A percentile compares a stretch with the other conserved stretches of the same genome.
Evolutionary conservation across 2,113 vertebrate species (phyloP).

Genomic region (Centropus bengalensis): DNA sequence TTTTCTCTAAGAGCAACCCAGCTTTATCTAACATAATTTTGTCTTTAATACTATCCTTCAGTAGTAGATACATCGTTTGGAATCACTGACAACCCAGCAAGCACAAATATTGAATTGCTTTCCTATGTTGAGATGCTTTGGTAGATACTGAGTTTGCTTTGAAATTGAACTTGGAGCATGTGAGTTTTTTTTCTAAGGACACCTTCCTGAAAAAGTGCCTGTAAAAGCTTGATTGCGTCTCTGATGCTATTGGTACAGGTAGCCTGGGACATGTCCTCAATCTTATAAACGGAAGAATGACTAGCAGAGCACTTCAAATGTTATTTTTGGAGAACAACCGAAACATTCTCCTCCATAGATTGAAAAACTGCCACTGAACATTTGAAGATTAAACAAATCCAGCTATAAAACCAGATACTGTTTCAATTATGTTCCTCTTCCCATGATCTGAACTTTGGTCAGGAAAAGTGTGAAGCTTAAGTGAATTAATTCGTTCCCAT

Average conservation of each 20-base stretch:
- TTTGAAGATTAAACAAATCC: neutral
- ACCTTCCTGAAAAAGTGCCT: neutral
- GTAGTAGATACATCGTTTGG: neutral
- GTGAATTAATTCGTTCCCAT: neutral
- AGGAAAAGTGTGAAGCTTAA: neutral
- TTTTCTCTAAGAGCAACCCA: neutral
- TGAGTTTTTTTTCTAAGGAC: neutral
- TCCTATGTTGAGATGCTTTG: neutral
- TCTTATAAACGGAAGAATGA: neutral
- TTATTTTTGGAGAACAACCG: neutral
- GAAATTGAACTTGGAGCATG: accelerated
- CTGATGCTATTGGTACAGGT: neutral
- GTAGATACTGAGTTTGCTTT: neutral
- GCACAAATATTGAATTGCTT: neutral
- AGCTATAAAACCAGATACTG: neutral
- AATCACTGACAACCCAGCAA: neutral
- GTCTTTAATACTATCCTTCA: neutral
- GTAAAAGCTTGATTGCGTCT: neutral
- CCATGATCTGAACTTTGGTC: neutral
- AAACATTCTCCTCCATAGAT: neutral
- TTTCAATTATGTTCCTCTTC: neutral
- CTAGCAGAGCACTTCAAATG: neutral
- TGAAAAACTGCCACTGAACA: neutral
- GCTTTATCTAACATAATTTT: neutral
- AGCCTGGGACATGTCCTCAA: neutral